Evolutionary conservation across 2,113 vertebrate genomes (phyloP).

Genomic region (Prionailurus viverrinus): DNA sequence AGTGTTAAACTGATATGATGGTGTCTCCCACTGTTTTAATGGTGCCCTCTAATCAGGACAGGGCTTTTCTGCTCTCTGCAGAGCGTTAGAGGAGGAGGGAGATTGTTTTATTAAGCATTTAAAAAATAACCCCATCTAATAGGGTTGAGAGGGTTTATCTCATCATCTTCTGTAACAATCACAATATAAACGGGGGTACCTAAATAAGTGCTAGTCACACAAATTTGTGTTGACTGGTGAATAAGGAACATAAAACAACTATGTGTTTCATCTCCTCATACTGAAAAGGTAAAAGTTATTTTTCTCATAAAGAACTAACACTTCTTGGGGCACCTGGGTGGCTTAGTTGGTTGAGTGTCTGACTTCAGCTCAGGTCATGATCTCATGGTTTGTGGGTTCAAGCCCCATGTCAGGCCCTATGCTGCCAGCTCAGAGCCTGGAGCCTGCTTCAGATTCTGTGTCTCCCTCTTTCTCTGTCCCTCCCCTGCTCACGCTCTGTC

Average conservation of each 20-base stretch:
- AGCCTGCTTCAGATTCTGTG: too few species aligned
- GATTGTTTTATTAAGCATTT: slow-evolving; percentile 21
- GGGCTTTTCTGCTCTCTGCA: not conserved
- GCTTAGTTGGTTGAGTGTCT: too few species aligned
- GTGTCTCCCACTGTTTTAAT: not conserved
- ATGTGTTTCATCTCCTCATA: not conserved
- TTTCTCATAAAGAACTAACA: slow-evolving; percentile 22
- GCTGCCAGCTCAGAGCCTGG: too few species aligned
- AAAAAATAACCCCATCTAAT: not conserved
- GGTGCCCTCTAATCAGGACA: not conserved
- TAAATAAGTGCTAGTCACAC: not conserved
- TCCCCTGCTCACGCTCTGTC: too few species aligned
- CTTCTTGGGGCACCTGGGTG: not conserved
- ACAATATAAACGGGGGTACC: not conserved
- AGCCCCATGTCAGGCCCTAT: too few species aligned
- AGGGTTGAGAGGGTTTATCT: not conserved
- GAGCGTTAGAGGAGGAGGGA: not conserved
- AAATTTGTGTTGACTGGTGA: not conserved
- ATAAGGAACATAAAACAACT: not conserved
- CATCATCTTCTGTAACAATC: not conserved
- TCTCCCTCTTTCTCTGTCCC: too few species aligned
- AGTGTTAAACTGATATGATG: not conserved
- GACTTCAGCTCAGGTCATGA: too few species aligned
- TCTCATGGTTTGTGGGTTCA: too few species aligned
- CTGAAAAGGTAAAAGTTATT: not conserved